Base-by-base conservation (phyloP, 2,797 vertebrate species). In the Myotis pilosus region DNA sequence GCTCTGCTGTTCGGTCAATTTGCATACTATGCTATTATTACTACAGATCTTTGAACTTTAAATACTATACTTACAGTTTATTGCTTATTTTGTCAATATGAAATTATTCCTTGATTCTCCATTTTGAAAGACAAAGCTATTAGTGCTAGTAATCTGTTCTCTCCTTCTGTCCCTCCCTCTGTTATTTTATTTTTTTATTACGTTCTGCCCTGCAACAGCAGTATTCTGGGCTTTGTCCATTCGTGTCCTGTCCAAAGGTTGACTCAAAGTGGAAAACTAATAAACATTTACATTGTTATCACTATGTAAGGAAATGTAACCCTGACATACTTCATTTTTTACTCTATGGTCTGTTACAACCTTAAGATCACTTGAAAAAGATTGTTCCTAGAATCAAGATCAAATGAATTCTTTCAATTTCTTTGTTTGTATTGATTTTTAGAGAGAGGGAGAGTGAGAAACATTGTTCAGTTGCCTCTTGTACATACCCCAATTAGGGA, bases 211-310 rank as follows among this genome's bases (percentile, higher is more conserved):
- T 84, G 23, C 76, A 93, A 95, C 53, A 92, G 76, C 1, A 89
- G 16, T 53, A 86, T 79, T 66, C 62, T 88, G 55, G 62, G 82
- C n/a, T 97, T 87, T 85, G 62, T 36, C 55, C 9, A 87, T 44
- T 91, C 19, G 47, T 66, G 28, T 91, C 23, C 62, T 81, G 44
- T 88, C n/a, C 66, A 83, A 95, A 95, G 62, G 49, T 11, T 92
- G 86, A 94, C 60, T 95, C 86, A 84, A 94, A 95, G 36, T 13
- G 91, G n/a, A 92, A 87, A 89, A 80, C 87, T 86, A 85, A 81
- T 68, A 89, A 69, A 17, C 20, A 87, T 79, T 95, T 78, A 68
- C 17, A 87, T 68, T 87, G 94, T 95, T 92, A 75, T 90, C 66
- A 90, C 66, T 93, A 64, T 80, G n/a, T 72, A 95, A 93, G 41